Evolutionary conservation across 2,113 vertebrate genomes (phyloP), one percentile per base, ranked within the genome.

Genomic region (Heterocephalus glaber): DNA sequence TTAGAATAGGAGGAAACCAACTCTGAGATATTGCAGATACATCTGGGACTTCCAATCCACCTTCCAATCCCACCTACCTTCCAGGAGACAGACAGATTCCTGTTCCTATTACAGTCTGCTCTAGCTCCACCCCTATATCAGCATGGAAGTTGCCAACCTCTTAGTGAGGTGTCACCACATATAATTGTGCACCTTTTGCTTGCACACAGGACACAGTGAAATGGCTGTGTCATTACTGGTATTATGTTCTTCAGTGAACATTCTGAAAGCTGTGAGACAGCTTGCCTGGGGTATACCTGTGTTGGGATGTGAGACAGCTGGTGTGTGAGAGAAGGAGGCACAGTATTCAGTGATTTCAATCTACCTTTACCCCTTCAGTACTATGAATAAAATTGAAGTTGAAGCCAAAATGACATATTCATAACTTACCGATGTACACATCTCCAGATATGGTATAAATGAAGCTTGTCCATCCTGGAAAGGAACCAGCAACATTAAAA

Each of bases 391-490:
- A 38, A 96, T 52, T 68, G 20, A 77, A 93, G 47, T 7, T 92
- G 72, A 97, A 90, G 30, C 61, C 90, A 49, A 96, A 95, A 56
- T 38, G 26, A 56, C 16, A 61, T 7, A 85, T 17, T 70, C 24
- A 74, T 58, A 86, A 98, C 98, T 99, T 97, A 99, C 98, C 99
- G 84, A 98, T 97, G 95, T 96, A 94, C 33, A 98, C 47, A 54
- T 95, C 97, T 96, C 98, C 98, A 84, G 98, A 98, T 1, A 98
- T 96, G 4, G 98, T 99, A 84, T 98, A 99, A 98, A 99, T 98
- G 97, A 99, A 99, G 56, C 98, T 92, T 11, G 98, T 99, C 99
- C 99, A 98, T 68, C 98, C 98, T 99, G 93, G 95, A 98, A 97
- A 86, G 49, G 7, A 82, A 38, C 33, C 4, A 56, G 89, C 17